Evolutionary conservation across 2,113 vertebrate species (phyloP).

Genomic region (Phylloscopus whistleri): DNA sequence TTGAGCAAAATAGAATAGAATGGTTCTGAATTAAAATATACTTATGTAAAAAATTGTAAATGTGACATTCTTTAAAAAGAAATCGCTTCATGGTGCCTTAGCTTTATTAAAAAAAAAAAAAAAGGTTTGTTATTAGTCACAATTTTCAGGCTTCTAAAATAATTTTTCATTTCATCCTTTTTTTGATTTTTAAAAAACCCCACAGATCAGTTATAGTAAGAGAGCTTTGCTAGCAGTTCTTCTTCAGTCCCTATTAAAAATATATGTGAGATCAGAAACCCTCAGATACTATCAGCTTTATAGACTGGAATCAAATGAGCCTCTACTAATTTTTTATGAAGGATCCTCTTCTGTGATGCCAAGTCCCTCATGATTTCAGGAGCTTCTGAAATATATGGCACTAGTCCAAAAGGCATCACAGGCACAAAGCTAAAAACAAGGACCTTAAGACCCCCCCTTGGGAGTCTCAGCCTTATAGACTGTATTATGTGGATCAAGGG

Average conservation of each 20-base stretch:
- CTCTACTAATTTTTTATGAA: neutral
- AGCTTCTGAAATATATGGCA: neutral
- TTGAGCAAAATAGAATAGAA: neutral
- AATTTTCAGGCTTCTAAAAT: neutral
- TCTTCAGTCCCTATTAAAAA: slow-evolving; percentile 9
- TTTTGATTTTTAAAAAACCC: neutral
- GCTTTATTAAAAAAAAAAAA: neutral
- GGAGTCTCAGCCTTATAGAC: neutral
- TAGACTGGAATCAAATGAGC: neutral
- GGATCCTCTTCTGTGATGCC: neutral
- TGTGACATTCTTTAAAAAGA: neutral
- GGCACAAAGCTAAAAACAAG: slow-evolving; percentile 6
- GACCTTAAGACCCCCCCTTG: neutral
- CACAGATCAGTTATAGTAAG: neutral
- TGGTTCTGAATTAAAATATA: neutral
- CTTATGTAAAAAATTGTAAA: neutral
- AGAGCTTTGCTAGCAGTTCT: neutral
- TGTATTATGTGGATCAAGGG: neutral
- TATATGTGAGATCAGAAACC: neutral
- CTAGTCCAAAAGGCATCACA: neutral
- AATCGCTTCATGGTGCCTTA: neutral
- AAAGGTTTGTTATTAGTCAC: neutral
- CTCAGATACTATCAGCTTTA: neutral
- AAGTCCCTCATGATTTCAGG: neutral
- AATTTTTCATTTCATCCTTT: neutral